A percentile compares a stretch with the other conserved stretches of the same genome.
These are phyloP conservation scores for Leucoraja erinaceus DNA, from an alignment of 2,113 vertebrate genomes.

Conservation along the genomic window DNA sequence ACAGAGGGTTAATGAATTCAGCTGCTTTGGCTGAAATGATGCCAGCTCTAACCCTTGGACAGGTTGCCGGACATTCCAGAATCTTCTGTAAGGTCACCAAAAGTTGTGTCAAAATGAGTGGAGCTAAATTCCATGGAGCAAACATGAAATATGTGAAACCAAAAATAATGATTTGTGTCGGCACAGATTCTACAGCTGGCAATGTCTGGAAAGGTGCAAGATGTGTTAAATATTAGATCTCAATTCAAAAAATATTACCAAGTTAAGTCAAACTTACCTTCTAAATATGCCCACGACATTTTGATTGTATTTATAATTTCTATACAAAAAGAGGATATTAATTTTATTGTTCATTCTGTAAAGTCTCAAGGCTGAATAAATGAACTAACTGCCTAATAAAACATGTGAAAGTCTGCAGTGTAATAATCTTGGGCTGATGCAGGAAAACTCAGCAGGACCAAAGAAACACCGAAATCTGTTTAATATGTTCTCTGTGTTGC, in stretches of 20 bases:
- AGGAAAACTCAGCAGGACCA: slow-evolving; percentile 75
- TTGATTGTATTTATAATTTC: not conserved
- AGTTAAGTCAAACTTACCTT: not conserved
- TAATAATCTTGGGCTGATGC: slow-evolving; percentile 55
- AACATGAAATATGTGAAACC: not conserved
- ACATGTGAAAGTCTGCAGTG: not conserved
- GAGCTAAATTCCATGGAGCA: not conserved
- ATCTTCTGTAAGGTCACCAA: not conserved
- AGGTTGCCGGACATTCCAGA: too few species aligned
- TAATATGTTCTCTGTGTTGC: slow-evolving; percentile 99
- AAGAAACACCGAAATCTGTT: slow-evolving; percentile 88
- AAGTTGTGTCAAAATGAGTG: not conserved
- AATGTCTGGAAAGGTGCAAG: not conserved
- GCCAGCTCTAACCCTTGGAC: not conserved
- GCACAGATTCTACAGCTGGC: not conserved
- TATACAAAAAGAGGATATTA: not conserved
- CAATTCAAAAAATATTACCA: not conserved
- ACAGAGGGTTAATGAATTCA: slow-evolving; percentile 32
- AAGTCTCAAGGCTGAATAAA: not conserved
- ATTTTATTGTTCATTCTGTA: not conserved
- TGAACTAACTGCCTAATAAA: slow-evolving; percentile 16
- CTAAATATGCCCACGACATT: not conserved
- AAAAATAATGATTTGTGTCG: not conserved
- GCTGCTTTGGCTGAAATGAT: not conserved
- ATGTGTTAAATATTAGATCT: not conserved